These are phyloP conservation scores for Apostichopus californicus DNA, from an alignment of 35 echinoderm and acorn worm genomes.

Conservation along the genomic window DNA sequence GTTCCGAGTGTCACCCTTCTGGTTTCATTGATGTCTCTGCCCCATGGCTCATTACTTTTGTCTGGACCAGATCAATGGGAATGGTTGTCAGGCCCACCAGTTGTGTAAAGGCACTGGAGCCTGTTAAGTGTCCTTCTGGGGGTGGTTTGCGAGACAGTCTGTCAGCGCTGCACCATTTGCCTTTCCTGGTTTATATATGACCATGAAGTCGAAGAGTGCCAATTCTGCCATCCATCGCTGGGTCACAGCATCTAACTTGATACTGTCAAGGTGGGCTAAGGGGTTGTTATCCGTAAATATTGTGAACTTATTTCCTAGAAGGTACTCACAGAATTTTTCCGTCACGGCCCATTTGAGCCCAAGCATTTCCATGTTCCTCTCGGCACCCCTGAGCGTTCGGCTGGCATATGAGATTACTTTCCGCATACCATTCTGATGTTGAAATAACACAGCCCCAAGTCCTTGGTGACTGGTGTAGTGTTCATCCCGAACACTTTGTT, in stretches of 20 bases:
- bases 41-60: too few relatives aligned
- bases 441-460: too few relatives aligned
- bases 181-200: constrained; percentile 29
- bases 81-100: too few relatives aligned
- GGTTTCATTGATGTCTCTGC: neutral
- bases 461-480: too few relatives aligned
- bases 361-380: too few relatives aligned
- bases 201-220: constrained; percentile 24
- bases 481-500: too few relatives aligned
- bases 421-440: neutral
- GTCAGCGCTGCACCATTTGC: constrained; percentile 26
- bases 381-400: too few relatives aligned
- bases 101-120: neutral
- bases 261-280: constrained; percentile 9
- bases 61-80: too few relatives aligned
- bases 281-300: constrained; percentile 50
- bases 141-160: constrained; percentile 20
- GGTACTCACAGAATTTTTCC: constrained; percentile 53
- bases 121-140: neutral
- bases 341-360: constrained; percentile 45
- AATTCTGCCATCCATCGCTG: constrained; percentile 28
- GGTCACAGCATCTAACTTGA: constrained; percentile 38
- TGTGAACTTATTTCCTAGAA: constrained; percentile 22
- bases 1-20: neutral
- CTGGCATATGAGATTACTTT: constrained; percentile 32